These are phyloP conservation scores for Glaucopsyche alexis DNA, from an alignment of 2,888 invertebrate genomes.

Conservation along the genomic window DNA sequence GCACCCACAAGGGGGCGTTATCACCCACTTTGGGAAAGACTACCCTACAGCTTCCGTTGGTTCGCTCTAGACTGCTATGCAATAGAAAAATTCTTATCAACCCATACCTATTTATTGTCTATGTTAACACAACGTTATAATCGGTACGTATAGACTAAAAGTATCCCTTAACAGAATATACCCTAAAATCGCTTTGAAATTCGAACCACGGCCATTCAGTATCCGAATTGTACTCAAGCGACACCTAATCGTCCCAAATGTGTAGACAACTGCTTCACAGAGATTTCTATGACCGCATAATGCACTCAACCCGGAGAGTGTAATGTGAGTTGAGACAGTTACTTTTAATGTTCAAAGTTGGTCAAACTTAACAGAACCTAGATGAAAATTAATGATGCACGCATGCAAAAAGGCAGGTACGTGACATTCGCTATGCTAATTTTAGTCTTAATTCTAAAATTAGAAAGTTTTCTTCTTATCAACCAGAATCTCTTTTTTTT, in stretches of 20 bases:
- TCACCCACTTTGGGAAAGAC: no score
- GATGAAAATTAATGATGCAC: constrained; percentile 25
- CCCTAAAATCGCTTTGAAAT: constrained; percentile 44
- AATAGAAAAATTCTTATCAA: no score
- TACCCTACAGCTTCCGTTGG: no score
- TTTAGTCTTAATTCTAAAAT: no score
- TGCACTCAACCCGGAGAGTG: constrained; percentile 43
- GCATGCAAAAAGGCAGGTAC: constrained; percentile 4
- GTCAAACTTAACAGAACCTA: constrained; percentile 9
- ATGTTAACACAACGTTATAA: neutral
- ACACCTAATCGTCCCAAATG: constrained; percentile 41
- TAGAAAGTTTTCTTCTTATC: neutral
- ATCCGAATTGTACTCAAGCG: constrained; percentile 39
- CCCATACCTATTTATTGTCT: no score
- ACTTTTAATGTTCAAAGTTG: constrained; percentile 36
- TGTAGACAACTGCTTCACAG: constrained; percentile 43
- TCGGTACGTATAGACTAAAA: constrained; percentile 10
- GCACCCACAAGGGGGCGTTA: no score
- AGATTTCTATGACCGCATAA: constrained; percentile 45
- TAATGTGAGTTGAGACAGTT: constrained; percentile 41
- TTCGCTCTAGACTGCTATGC: no score
- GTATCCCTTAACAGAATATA: constrained; percentile 34
- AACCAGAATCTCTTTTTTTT: no score
- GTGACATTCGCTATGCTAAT: neutral
- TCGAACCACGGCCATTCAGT: constrained; percentile 39